Conservation (phyloP, 2,113 vertebrate species). For the Tupaia chinensis region DNA sequence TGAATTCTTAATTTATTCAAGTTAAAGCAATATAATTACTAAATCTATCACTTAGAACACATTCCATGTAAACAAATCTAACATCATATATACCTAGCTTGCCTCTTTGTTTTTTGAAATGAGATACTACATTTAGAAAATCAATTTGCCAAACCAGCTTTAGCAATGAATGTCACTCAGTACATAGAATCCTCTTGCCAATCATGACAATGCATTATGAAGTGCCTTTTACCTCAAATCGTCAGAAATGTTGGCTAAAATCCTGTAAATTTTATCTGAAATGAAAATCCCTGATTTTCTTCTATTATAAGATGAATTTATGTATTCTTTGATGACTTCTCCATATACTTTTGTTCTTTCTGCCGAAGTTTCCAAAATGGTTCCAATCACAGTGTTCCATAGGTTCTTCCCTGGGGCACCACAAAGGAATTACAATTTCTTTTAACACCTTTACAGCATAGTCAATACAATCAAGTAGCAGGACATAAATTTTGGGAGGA, state of each 20-base stretch:
- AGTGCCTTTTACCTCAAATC: background rate
- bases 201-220: background rate
- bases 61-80: background rate
- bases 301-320: background rate
- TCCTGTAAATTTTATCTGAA: background rate
- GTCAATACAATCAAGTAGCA: no score
- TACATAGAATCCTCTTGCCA: background rate
- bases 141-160: background rate
- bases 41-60: background rate
- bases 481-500: no score
- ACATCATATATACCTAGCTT: background rate
- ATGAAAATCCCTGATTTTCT: background rate
- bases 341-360: background rate
- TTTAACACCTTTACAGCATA: no score
- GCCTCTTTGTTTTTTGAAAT: background rate
- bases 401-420: background rate
- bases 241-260: background rate
- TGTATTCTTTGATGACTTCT: background rate
- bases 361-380: background rate
- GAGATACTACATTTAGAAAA: background rate
- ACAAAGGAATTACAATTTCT: no score
- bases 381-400: background rate
- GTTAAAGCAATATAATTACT: background rate
- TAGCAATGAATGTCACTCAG: background rate
- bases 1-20: background rate